Base-by-base conservation (phyloP, 2,888 invertebrate genomes). In the Dromius quadrimaculatus region DNA sequence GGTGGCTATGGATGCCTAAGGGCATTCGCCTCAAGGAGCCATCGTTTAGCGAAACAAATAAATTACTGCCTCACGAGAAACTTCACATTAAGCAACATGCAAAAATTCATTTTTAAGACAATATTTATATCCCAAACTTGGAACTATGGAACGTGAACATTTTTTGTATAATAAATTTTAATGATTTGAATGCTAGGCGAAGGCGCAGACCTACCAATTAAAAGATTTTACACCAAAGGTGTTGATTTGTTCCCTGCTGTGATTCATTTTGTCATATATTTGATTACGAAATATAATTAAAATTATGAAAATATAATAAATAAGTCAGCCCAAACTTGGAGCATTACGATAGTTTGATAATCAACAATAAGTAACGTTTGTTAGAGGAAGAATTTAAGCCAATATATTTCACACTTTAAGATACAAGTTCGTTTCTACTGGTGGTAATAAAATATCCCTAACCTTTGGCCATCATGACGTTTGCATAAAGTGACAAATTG, bases 171-270 rank as follows among this genome's bases (percentile, higher is more conserved):
- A 11, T 1, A 65, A 47, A 54, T 65, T 65, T 65, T 65, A 65
- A 65, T 65, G 50, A 65, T 54, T 65, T 38, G 54, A 54, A 64
- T 34, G 5, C 28, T 34, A 19, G 17, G 54, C 54, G 65, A 65
- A 54, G 57, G 45, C 59, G 57, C n/a, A n/a, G 22, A 68, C 41
- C 43, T 59, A 23, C 59, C 68, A 68, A 68, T 68, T 68, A 68
- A 43, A 38, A 43, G 32, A 68, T 68, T 68, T 68, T 68, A 59
- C 57, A 68, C 68, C 50, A 20, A 59, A 68, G 68, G 68, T 68
- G 68, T 68, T 68, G 68, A 68, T 57, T 59, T 59, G 45, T 45
- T 43, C 57, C 68, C 68, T 32, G 68, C 68, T 68, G 68, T 9
- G 68, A 9, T 22, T 61, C 41, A 62, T 34, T 9, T 62, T 32